Evolutionary conservation across 2,888 invertebrate genomes (phyloP).

Genomic region (Tachina lurida): DNA sequence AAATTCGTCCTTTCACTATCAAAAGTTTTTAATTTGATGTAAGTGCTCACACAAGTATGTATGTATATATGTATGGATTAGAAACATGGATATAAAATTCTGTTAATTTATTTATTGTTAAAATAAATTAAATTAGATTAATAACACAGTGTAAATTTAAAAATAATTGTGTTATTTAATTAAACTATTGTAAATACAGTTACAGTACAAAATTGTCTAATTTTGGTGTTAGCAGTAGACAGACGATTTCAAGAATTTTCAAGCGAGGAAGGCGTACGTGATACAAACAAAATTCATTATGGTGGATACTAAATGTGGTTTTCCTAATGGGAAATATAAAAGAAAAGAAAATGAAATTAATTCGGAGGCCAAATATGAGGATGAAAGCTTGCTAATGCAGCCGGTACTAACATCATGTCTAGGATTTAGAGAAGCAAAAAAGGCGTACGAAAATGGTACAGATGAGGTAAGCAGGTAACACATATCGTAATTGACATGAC

Average conservation of each 20-base stretch:
- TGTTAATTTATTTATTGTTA: too few species aligned
- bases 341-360: conserved; percentile 11
- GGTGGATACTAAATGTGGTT: conserved; percentile 59
- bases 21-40: too few species aligned
- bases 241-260: neutral
- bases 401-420: conserved; percentile 88
- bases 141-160: too few species aligned
- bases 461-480: conserved; percentile 85
- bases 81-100: too few species aligned
- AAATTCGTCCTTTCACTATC: too few species aligned
- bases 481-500: neutral
- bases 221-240: neutral
- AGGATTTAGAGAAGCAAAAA: conserved; percentile 88
- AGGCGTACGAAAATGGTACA: conserved; percentile 89
- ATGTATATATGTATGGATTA: too few species aligned
- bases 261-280: conserved; percentile 58
- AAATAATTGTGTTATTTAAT: too few species aligned
- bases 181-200: too few species aligned
- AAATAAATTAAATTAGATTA: too few species aligned
- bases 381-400: conserved; percentile 85
- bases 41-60: too few species aligned
- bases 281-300: conserved; percentile 42
- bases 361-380: conserved; percentile 73
- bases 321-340: conserved; percentile 46
- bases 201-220: neutral